Evolutionary conservation across 2,113 vertebrate genomes (phyloP), one percentile per base, ranked within the genome.

Genomic region (Sterrhoptilus dennistouni): DNA sequence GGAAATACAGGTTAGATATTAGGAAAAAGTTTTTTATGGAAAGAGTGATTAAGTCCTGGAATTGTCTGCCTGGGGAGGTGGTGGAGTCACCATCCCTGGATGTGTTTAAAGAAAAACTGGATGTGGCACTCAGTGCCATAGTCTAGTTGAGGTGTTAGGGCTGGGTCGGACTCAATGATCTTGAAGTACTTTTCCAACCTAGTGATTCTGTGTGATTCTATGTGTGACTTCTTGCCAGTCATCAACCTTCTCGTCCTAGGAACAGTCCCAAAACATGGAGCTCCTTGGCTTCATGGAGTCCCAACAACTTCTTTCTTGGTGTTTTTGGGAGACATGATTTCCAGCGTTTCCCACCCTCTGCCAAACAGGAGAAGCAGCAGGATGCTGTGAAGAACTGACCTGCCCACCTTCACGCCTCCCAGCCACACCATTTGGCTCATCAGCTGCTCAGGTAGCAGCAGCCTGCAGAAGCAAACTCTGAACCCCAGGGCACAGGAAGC

Each of bases 361-460:
- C 2, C 28, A 42, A 36, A 20, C 22, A 63, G 15, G 27, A 66
- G 19, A 24, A 28, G 50, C 14, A 53, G 68, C 35, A 36, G 27
- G 23, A 27, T 35, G 25, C 27, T 68, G 71, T 47, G 66, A 19
- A 42, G 54, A 76, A 24, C 24, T 60, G 12, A 18, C 27, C 13
- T 23, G n/a, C 17, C 13, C 11, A 8, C 23, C 24, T 44, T 18
- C 36, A 33, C 5, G 28, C 18, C 17, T 50, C 59, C 16, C 31
- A 70, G 44, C 7, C 7, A 20, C 24, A 36, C 18, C 8, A 10
- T 7, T n/a, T 33, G 15, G 14, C 14, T 40, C 2, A 0, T 10
- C 59, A 63, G 20, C 42, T 31, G 36, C 0, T 0, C 20, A 38
- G 17, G 57, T 6, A 29, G 12, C 4, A 63, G 18, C 36, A 59